Evolutionary conservation across 2,888 invertebrate species (phyloP).

Genomic region (Keiferia lycopersicella): DNA sequence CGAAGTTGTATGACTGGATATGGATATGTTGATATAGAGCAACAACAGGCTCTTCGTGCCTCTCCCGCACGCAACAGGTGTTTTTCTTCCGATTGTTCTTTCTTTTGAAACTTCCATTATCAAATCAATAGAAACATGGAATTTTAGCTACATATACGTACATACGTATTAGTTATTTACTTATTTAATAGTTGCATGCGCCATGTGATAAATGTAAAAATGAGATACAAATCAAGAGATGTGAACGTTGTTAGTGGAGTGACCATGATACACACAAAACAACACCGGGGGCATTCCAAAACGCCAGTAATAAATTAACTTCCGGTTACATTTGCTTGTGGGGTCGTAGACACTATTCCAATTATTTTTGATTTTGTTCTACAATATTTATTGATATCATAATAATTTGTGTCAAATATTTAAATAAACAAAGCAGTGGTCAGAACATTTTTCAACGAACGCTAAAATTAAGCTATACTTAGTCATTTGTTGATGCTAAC

Average conservation of each 20-base stretch:
- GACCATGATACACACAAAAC: neutral
- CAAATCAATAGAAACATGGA: no score
- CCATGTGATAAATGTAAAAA: neutral
- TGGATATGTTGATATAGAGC: neutral
- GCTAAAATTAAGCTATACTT: neutral
- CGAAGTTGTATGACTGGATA: neutral
- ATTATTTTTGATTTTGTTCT: neutral
- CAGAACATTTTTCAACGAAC: neutral
- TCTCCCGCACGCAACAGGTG: slow-evolving; percentile 20
- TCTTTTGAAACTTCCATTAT: no score
- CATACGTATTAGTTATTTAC: no score
- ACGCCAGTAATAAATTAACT: slow-evolving; percentile 27
- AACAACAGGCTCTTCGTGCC: neutral
- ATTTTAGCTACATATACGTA: no score
- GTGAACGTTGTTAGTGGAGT: neutral
- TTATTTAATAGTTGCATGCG: no score
- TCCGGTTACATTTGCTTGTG: slow-evolving; percentile 22
- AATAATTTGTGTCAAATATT: neutral
- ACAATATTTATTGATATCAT: neutral
- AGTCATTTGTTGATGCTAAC: slow-evolving; percentile 18
- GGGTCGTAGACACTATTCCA: slow-evolving; percentile 11
- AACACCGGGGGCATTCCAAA: slow-evolving; percentile 8
- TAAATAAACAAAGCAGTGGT: neutral
- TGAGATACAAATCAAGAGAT: neutral
- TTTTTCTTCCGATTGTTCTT: slow-evolving; percentile 9